Evolutionary conservation across 2,113 vertebrate genomes (phyloP).

Genomic region (Spheniscus mendiculus): DNA sequence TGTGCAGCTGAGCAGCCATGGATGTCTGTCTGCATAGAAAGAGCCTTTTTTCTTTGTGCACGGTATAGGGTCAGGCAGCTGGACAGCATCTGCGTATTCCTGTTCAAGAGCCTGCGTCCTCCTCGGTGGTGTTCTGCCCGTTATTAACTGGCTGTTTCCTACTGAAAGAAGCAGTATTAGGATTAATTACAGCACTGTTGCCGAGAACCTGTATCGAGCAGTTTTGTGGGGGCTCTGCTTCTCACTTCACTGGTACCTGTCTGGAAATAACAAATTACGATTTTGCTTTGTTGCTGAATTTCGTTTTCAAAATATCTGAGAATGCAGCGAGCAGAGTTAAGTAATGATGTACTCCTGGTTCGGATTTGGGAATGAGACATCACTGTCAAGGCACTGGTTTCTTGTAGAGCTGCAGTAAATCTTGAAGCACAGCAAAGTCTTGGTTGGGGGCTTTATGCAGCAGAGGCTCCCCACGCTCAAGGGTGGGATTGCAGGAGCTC

Average conservation of each 20-base stretch:
- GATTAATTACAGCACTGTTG: background rate
- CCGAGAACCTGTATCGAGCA: accelerated
- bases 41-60: background rate
- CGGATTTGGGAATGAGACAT: background rate
- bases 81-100: background rate
- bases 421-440: accelerated
- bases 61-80: background rate
- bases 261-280: background rate
- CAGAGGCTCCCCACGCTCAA: background rate
- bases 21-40: background rate
- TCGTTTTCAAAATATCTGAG: background rate
- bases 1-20: background rate
- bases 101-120: background rate
- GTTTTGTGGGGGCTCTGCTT: background rate
- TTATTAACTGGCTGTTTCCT: background rate
- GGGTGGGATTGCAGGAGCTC: background rate
- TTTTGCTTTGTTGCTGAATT: background rate
- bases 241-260: background rate
- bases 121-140: background rate
- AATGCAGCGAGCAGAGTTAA: background rate
- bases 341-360: background rate
- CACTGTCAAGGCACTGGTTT: background rate
- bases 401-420: background rate
- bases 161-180: background rate
- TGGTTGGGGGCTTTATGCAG: background rate